Conservation (phyloP, 2,888 invertebrate genomes). For the Ochlodes sylvanus region DNA sequence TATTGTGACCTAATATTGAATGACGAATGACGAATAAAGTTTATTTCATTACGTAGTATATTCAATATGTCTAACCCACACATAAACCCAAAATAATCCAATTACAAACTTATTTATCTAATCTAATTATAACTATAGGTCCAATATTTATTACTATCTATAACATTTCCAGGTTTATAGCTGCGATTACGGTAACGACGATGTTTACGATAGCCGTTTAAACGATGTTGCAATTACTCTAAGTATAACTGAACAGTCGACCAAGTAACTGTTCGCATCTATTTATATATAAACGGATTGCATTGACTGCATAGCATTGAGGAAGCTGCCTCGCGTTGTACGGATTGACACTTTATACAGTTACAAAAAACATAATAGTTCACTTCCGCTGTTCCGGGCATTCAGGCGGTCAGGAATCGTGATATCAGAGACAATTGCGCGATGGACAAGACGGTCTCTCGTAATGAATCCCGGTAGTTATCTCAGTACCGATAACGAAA, state of each 20-base stretch:
- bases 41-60: too few relatives aligned
- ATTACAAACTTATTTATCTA: too few relatives aligned
- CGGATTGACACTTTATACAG: background rate
- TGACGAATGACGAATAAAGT: too few relatives aligned
- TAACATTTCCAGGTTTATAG: too few relatives aligned
- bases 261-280: background rate
- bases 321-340: background rate
- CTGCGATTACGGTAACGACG: too few relatives aligned
- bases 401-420: constrained; percentile 27
- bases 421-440: constrained; percentile 37
- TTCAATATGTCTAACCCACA: too few relatives aligned
- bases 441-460: constrained; percentile 51
- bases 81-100: too few relatives aligned
- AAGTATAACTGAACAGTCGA: too few relatives aligned
- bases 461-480: constrained; percentile 50
- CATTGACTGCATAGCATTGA: background rate
- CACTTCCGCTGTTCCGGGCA: constrained; percentile 32
- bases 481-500: constrained; percentile 61
- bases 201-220: too few relatives aligned
- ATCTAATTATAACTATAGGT: too few relatives aligned
- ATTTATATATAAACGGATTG: background rate
- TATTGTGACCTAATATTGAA: background rate
- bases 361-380: constrained; percentile 12
- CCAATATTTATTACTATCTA: too few relatives aligned
- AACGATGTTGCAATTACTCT: too few relatives aligned